Base-by-base conservation (phyloP, 1,140 invertebrate species). In the Drosophila kohkoa region DNA sequence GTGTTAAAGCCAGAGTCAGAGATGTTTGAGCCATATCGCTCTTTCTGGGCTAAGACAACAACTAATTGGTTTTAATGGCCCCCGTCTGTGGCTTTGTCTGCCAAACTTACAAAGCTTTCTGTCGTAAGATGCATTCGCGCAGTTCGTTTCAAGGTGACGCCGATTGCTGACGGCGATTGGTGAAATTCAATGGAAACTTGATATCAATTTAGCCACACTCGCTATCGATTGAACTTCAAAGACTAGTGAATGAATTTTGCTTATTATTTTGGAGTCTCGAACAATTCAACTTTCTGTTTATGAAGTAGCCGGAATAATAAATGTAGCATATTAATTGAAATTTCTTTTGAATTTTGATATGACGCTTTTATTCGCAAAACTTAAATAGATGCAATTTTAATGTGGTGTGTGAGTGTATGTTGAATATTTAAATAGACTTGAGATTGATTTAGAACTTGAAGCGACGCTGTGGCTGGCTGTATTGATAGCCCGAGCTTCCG, bases 391-490 rank as follows among this genome's bases (percentile, higher is more conserved):
- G 82, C 63, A 70, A 51, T 52, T 38, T 13, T 46, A 35, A 69
- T 82, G 70, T 70, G 52, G 32, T 55, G n/a, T 48, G 46, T 41
- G 38, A 8, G 32, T 59, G 54, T 51, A 11, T 57, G 48, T 43
- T 57, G 13, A 5, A 48, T 28, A 58, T 13, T 72, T 45, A 66
- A 72, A 72, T 72, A 59, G 8, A 4, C 35, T 3, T 13, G 11
- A 20, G 41, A 11, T 45, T 30, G 35, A 7, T 2, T 46, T 4
- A 88, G 1, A 85, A 68, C 55, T 80, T 81, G 45, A 87, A 90
- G 15, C 79, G 87, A 5, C 79, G 77, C 28, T 65, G 65, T 13
- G 86, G 86, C 32, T 73, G 48, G 35, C 75, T 77, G 79, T 90
- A 90, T 8, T 81, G 79, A 16, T 90, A 90, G 7, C 77, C 77